Conservation (phyloP, 2,888 invertebrate species). For the Xestia c-nigrum region DNA sequence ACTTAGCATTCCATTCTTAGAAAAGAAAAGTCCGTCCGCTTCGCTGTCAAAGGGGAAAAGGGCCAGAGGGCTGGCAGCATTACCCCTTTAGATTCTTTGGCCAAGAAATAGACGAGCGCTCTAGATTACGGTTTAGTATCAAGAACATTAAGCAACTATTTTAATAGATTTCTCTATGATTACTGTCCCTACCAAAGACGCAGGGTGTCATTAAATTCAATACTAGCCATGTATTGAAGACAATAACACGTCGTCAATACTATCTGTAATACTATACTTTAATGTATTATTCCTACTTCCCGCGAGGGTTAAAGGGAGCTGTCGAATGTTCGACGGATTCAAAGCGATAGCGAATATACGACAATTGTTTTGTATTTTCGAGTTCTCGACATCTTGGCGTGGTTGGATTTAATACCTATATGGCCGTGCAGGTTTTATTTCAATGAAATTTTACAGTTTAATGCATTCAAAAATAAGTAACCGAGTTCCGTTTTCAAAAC, state of each 20-base stretch:
- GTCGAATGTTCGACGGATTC: conserved; percentile 38
- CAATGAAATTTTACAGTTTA: background rate
- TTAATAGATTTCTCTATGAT: conserved; percentile 29
- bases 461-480: background rate
- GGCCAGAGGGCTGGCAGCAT: background rate
- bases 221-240: conserved; percentile 46
- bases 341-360: background rate
- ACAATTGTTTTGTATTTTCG: background rate
- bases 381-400: background rate
- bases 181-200: conserved; percentile 4
- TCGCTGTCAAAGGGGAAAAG: background rate
- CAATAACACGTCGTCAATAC: conserved; percentile 72
- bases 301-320: conserved; percentile 56
- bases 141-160: conserved; percentile 12
- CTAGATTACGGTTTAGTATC: background rate
- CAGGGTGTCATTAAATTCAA: conserved; percentile 43
- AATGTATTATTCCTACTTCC: conserved; percentile 75
- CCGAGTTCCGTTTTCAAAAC: background rate
- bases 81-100: background rate
- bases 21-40: background rate
- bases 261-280: conserved; percentile 69
- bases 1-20: background rate
- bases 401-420: background rate
- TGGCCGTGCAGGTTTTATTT: background rate
- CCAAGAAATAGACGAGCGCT: background rate